Evolutionary conservation across 2,888 invertebrate species (phyloP), one percentile per base, ranked within the genome.

Genomic region (Erebia palarica): DNA sequence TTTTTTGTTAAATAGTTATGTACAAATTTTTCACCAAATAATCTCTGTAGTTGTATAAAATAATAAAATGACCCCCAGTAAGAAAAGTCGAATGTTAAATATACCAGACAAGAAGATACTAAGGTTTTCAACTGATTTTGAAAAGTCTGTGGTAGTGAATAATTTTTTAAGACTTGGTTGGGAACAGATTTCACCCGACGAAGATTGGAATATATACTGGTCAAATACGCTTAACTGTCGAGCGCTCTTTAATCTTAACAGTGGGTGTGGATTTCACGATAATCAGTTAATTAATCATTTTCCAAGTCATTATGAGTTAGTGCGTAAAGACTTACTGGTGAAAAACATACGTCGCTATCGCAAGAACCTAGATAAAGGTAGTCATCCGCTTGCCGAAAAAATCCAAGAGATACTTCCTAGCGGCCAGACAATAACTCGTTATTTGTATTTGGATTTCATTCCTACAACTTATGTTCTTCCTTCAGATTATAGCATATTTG

Each of bases 161-260:
- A 99, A 98, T 89, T 98, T 98, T 84, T 97, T 98, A 79, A 97
- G 97, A 81, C 94, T 98, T 68, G 98, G 98, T 13, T 99, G 99
- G 98, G 89, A 94, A 10, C 96, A 97, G 86, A 98, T 91, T 7
- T 95, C 96, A 0, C 96, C 97, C 0, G 98, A 98, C 78, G 98
- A 98, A 82, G 97, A 98, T 80, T 99, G 98, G 98, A 98, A 99
- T 86, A 96, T 98, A 84, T 99, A 99, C 86, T 99, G 98, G 98
- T 97, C 98, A 3, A 97, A 96, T 71, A 97, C 98, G 1, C 96
- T 96, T 81, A 98, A 97, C n/a, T 98, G 98, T 79, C 94, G 98
- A 71, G 97, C 95, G 81, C 95, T 99, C 74, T 98, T 98, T 84
- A 98, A 98, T 82, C 96, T 98, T 14, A 98, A 99, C 82, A 97